Evolutionary conservation across 2,797 vertebrate species (phyloP).

Genomic region (Halcyon chelicuti): DNA sequence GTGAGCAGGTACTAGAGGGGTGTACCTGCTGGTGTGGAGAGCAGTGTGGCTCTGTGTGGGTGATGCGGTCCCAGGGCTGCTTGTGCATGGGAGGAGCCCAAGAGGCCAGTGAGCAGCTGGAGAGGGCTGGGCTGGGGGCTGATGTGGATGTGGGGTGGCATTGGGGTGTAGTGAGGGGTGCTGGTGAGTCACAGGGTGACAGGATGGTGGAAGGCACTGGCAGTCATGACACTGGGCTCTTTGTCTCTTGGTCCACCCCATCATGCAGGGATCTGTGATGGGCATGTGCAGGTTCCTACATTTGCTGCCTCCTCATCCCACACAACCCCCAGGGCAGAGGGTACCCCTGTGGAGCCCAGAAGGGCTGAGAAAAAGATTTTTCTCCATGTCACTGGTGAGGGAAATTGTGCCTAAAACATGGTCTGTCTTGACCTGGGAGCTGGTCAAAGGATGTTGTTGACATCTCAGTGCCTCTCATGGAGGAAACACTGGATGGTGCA

Average conservation of each 20-base stretch:
- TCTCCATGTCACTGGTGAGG: background rate
- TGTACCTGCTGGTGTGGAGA: accelerated
- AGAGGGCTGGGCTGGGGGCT: background rate
- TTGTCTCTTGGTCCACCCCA: background rate
- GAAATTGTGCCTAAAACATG: background rate
- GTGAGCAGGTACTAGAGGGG: background rate
- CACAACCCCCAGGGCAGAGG: background rate
- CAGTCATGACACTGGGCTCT: background rate
- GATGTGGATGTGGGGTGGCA: background rate
- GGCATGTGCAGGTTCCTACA: background rate
- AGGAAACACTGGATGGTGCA: background rate
- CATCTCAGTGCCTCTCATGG: background rate
- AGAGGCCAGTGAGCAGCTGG: accelerated
- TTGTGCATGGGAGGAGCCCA: too few relatives aligned
- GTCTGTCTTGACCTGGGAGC: background rate
- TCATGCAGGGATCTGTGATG: background rate
- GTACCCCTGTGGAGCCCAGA: accelerated
- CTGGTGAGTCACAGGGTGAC: background rate
- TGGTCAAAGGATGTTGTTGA: background rate
- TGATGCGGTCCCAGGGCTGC: background rate
- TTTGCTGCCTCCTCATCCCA: background rate
- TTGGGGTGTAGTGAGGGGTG: background rate
- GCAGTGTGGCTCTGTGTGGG: accelerated
- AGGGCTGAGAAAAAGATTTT: background rate
- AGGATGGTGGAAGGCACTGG: background rate